These are phyloP conservation scores for Pollenia angustigena DNA, from an alignment of 2,888 invertebrate genomes.

Conservation along the genomic window DNA sequence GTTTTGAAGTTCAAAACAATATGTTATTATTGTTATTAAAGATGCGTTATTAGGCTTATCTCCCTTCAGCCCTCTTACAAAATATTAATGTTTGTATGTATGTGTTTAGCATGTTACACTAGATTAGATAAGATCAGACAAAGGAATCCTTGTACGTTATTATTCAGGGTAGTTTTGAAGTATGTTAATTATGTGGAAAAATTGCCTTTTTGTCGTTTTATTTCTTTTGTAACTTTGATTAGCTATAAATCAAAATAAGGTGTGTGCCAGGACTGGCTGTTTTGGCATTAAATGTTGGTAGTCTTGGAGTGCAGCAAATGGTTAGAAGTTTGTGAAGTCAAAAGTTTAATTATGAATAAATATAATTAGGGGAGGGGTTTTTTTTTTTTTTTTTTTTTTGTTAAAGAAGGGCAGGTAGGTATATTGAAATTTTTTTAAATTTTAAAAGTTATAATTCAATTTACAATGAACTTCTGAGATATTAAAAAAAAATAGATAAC, in stretches of 20 bases:
- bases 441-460: constrained; percentile 1
- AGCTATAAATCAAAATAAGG: constrained; percentile 68
- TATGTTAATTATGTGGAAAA: constrained; percentile 73
- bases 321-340: constrained; percentile 15
- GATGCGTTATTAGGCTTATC: constrained; percentile 19
- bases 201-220: constrained; percentile 39
- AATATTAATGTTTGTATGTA: constrained; percentile 44
- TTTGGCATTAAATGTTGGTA: not conserved
- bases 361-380: not conserved
- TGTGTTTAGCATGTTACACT: constrained; percentile 31
- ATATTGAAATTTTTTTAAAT: not conserved
- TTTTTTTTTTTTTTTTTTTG: not conserved
- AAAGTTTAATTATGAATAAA: constrained; percentile 26
- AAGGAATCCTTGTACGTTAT: not conserved
- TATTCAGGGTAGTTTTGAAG: constrained; percentile 52
- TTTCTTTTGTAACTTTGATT: constrained; percentile 48
- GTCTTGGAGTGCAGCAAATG: constrained; percentile 13
- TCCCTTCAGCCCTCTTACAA: constrained; percentile 6
- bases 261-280: constrained; percentile 8
- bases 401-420: not conserved
- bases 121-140: constrained; percentile 50
- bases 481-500: constrained; percentile 2
- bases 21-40: constrained; percentile 53
- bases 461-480: not conserved
- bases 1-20: constrained; percentile 53